Conservation (phyloP, 1,140 invertebrate genomes). For the Hyles euphorbiae region DNA sequence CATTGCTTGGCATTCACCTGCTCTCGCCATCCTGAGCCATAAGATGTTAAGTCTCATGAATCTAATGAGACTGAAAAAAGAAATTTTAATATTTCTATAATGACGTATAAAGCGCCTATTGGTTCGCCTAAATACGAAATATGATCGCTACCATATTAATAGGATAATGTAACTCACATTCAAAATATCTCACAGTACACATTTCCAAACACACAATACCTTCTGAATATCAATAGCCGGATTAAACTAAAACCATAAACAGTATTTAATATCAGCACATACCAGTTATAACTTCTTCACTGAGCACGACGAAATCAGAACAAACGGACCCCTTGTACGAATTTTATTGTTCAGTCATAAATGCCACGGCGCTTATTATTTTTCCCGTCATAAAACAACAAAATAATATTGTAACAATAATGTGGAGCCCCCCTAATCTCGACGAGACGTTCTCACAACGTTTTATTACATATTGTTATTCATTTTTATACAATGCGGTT, state of each 20-base stretch:
- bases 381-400: conserved; percentile 66
- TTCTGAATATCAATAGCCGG: no score
- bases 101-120: no score
- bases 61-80: no score
- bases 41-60: no score
- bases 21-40: no score
- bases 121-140: no score
- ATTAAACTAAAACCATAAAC: background rate
- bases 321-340: conserved; percentile 47
- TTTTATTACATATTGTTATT: conserved; percentile 62
- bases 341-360: conserved; percentile 60
- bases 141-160: no score
- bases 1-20: no score
- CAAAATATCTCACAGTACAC: no score
- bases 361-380: conserved; percentile 62
- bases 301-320: conserved; percentile 20
- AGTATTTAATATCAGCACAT: background rate
- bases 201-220: no score
- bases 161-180: no score
- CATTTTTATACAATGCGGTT: conserved; percentile 52
- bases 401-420: conserved; percentile 67
- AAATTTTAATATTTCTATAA: no score
- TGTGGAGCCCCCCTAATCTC: conserved; percentile 51
- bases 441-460: conserved; percentile 41
- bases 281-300: background rate